A percentile compares a stretch with the other conserved stretches of the same genome.
phyloP scores from a whole-genome alignment of 1,140 invertebrate genomes.

The Andricus grossulariae region DNA sequence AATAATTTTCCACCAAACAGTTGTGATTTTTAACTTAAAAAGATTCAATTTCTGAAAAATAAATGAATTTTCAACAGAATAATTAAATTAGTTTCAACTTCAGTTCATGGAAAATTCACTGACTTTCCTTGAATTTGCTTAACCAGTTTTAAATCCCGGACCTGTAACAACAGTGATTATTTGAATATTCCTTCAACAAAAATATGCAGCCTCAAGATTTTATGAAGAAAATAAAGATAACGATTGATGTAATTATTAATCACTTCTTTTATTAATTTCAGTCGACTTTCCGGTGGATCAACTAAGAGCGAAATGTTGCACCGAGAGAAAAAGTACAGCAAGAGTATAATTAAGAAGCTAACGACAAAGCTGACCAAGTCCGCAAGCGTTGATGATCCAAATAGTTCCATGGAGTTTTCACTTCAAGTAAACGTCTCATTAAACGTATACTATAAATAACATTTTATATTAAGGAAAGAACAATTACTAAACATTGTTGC shows the following conservation, averaged over 20 bases:
- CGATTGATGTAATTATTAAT: neutral
- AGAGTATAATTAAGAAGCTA: constrained; percentile 88
- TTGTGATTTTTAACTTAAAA: too few species aligned
- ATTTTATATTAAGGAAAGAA: constrained; percentile 12
- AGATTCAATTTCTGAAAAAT: too few species aligned
- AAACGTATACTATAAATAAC: constrained; percentile 53
- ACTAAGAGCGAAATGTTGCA: constrained; percentile 88
- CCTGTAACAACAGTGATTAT: too few species aligned
- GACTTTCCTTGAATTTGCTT: too few species aligned
- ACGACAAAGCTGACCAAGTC: constrained; percentile 89
- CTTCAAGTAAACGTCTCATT: constrained; percentile 70
- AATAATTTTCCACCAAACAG: too few species aligned
- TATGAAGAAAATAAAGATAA: too few species aligned
- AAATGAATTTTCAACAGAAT: too few species aligned
- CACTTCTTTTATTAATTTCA: constrained; percentile 63
- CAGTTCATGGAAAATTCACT: too few species aligned
- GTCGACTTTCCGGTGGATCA: constrained; percentile 87
- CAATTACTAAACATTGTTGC: constrained; percentile 27
- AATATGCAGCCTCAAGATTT: too few species aligned
- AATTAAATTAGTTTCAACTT: too few species aligned
- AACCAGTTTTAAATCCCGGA: too few species aligned
- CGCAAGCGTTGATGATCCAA: constrained; percentile 84
- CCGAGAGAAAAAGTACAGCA: constrained; percentile 86
- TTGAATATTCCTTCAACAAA: too few species aligned
- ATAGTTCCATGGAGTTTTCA: constrained; percentile 76